Base-by-base conservation (phyloP, 1,140 invertebrate species). In the Uloborus diversus region DNA sequence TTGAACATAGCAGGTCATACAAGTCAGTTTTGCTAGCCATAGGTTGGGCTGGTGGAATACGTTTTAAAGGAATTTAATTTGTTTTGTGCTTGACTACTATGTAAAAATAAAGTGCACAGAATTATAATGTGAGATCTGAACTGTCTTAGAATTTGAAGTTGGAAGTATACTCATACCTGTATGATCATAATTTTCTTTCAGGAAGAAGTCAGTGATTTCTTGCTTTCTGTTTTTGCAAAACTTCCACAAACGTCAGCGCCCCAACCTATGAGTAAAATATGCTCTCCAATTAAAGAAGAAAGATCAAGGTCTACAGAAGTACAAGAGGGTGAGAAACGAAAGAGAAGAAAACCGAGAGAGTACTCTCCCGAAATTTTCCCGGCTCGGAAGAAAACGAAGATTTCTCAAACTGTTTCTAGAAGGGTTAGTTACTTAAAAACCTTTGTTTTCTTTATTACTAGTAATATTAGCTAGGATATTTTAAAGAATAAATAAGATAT, bases 171-270 rank as follows among this genome's bases (percentile, higher is more conserved):
- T n/a, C n/a, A n/a, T 53, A 53, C 23, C 17, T 53, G 4, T n/a
- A 53, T 20, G 7, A 20, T 42, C 7, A 65, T 0, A 28, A 20
- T 56, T 80, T 53, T 25, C 57, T 56, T 61, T 42, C n/a, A 80
- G 79, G 68, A 80, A 65, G 79, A 80, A 80, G 49, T 80, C 25
- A 61, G 42, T 56, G 79, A 80, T 25, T 80, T 71, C 17, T 28
- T 80, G 47, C 42, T 35, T 20, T 37, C 42, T 3, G 47, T 80
- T 32, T 61, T 80, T 32, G 42, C 42, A 1, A 69, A 80, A 47
- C n/a, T 30, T 5, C 25, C 25, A n/a, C 30, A 25, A 75, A 75
- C 33, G 11, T 13, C 25, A 59, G 71, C 20, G 59, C 71, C 9
- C 57, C 59, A 30, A 69, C 51, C 14, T 42, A 28, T 23, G 61